Evolutionary conservation across 2,888 invertebrate species (phyloP).

Genomic region (Leptopilina drosophilae): DNA sequence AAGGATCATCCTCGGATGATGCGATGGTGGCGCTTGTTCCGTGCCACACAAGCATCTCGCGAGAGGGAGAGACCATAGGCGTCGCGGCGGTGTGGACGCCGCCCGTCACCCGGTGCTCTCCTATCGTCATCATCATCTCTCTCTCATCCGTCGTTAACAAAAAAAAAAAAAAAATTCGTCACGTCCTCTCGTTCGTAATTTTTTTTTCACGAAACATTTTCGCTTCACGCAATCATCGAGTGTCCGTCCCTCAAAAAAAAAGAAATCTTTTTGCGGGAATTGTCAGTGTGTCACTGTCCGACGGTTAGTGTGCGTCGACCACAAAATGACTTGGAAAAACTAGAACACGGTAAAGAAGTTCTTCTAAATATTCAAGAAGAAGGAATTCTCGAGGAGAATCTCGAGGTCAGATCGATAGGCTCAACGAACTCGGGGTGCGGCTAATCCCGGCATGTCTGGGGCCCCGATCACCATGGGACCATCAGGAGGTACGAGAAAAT

Average conservation of each 20-base stretch:
- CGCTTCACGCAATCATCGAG: slow-evolving; percentile 6
- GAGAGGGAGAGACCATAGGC: slow-evolving; percentile 54
- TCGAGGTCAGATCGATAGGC: slow-evolving; percentile 64
- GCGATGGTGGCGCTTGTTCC: slow-evolving; percentile 56
- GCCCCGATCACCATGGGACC: slow-evolving; percentile 65
- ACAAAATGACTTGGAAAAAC: background rate
- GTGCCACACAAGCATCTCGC: slow-evolving; percentile 51
- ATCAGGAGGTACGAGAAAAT: slow-evolving; percentile 58
- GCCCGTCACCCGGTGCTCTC: slow-evolving; percentile 59
- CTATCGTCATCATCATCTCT: slow-evolving; percentile 42
- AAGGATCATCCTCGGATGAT: slow-evolving; percentile 41
- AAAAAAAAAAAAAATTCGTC: background rate
- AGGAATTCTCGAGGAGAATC: slow-evolving; percentile 4
- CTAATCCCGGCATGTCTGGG: slow-evolving; percentile 67
- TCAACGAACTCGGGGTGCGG: slow-evolving; percentile 63
- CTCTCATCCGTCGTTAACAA: slow-evolving; percentile 39
- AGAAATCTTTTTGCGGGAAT: background rate
- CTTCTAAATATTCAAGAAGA: slow-evolving; percentile 35
- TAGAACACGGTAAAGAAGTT: background rate
- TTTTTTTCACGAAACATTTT: background rate
- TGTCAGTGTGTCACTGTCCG: background rate
- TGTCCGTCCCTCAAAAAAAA: slow-evolving; percentile 17
- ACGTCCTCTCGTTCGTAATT: slow-evolving; percentile 9
- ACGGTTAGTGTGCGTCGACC: background rate
- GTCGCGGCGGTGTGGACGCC: slow-evolving; percentile 57